Percentiles rank a stretch among this genome's conserved stretches.
These are phyloP conservation scores for Eupithecia tripunctaria DNA, from an alignment of 2,888 invertebrate genomes.

Conservation along the genomic window DNA sequence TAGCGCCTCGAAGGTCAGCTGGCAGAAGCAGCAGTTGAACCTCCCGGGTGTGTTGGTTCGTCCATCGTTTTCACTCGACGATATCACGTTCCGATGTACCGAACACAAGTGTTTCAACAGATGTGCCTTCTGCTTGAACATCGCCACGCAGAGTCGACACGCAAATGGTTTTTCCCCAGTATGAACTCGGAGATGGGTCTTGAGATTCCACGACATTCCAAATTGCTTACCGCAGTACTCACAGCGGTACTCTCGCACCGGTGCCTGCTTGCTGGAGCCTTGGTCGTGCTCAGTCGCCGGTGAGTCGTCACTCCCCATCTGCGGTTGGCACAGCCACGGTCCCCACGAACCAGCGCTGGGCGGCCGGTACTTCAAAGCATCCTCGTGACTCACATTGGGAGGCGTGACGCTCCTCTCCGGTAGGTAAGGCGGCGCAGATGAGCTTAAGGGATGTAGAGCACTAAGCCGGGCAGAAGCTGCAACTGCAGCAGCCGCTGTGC, in stretches of 20 bases:
- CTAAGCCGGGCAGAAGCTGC: slow-evolving; percentile 82
- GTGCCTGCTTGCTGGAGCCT: slow-evolving; percentile 84
- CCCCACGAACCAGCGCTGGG: slow-evolving; percentile 90
- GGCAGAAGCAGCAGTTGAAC: slow-evolving; percentile 95
- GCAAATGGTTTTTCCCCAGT: slow-evolving; percentile 96
- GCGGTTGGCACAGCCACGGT: slow-evolving; percentile 87
- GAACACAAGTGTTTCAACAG: slow-evolving; percentile 94
- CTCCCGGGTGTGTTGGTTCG: slow-evolving; percentile 85
- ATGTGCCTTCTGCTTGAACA: slow-evolving; percentile 96
- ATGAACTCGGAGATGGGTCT: slow-evolving; percentile 94
- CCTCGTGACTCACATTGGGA: slow-evolving; percentile 84
- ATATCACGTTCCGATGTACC: slow-evolving; percentile 94
- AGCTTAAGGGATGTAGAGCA: slow-evolving; percentile 86
- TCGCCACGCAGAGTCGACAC: slow-evolving; percentile 94
- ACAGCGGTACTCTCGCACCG: slow-evolving; percentile 93
- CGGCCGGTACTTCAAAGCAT: slow-evolving; percentile 86
- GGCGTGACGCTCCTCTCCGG: slow-evolving; percentile 86
- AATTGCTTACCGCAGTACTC: slow-evolving; percentile 96
- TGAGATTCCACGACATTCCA: slow-evolving; percentile 96
- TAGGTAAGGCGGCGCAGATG: slow-evolving; percentile 90
- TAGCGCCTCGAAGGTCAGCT: slow-evolving; percentile 92
- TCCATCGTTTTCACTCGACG: slow-evolving; percentile 90
- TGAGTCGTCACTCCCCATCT: slow-evolving; percentile 83
- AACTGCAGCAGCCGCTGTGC: slow-evolving; percentile 84
- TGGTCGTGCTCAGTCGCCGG: slow-evolving; percentile 81